These are phyloP conservation scores for Drosophila conformis DNA, from an alignment of 2,888 invertebrate species.

Conservation along the genomic window DNA sequence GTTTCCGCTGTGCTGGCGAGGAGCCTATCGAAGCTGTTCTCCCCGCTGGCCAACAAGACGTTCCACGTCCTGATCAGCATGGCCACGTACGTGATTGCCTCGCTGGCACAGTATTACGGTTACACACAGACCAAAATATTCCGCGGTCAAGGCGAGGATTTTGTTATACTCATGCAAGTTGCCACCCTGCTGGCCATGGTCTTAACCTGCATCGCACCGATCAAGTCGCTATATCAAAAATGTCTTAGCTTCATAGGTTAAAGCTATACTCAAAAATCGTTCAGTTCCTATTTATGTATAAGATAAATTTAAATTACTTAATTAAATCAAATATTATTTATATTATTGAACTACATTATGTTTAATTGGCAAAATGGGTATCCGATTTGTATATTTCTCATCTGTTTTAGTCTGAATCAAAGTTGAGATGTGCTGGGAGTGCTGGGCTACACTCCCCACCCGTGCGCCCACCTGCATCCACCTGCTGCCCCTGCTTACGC, in stretches of 20 bases:
- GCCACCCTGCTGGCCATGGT: conserved; percentile 73
- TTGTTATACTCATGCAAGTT: conserved; percentile 69
- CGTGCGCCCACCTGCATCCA: neutral
- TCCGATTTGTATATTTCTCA: neutral
- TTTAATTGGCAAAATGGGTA: neutral
- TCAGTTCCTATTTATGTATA: conserved; percentile 16
- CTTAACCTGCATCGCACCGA: conserved; percentile 72
- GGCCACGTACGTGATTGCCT: conserved; percentile 72
- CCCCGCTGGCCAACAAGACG: conserved; percentile 78
- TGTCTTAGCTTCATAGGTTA: conserved; percentile 44
- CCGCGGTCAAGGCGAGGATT: conserved; percentile 58
- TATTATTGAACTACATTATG: neutral
- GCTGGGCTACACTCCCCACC: neutral
- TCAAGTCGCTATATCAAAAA: conserved; percentile 75
- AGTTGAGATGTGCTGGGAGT: neutral
- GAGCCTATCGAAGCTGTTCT: conserved; percentile 44
- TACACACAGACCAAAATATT: conserved; percentile 74
- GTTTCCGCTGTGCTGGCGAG: conserved; percentile 67
- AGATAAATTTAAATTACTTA: neutral
- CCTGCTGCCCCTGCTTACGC: neutral
- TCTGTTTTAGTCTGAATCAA: neutral
- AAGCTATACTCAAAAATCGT: neutral
- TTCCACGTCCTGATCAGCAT: conserved; percentile 78
- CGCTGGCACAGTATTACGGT: conserved; percentile 81
- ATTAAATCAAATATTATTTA: conserved; percentile 1